Evolutionary conservation across 2,888 invertebrate genomes (phyloP).

Genomic region (Meteorus cinctellus): DNA sequence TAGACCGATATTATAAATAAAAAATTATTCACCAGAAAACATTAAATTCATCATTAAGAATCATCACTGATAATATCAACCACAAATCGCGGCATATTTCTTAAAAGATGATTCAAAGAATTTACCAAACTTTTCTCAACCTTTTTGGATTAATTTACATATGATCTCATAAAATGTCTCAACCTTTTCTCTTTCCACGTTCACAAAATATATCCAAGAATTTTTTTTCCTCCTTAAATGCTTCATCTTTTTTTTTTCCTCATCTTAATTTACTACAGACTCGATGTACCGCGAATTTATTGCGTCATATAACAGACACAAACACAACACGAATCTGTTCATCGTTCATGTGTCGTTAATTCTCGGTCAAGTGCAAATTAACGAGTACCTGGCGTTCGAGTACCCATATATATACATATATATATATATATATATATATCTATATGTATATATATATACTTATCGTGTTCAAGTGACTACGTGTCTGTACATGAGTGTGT

Average conservation of each 20-base stretch:
- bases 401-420: conserved; percentile 23
- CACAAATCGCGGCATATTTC: not conserved
- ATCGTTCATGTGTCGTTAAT: conserved; percentile 36
- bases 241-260: not conserved
- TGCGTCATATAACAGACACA: conserved; percentile 15
- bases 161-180: not conserved
- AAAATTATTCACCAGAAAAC: not conserved
- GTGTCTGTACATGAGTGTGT: not conserved
- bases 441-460: conserved; percentile 35
- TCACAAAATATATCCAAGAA: no score
- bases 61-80: not conserved
- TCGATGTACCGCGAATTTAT: conserved; percentile 6
- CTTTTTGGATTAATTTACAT: not conserved
- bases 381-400: conserved; percentile 35
- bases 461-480: conserved; percentile 24
- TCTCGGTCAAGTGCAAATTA: conserved; percentile 46
- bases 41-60: not conserved
- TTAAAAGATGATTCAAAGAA: not conserved
- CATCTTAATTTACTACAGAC: not conserved
- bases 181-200: not conserved
- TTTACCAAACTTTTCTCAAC: not conserved
- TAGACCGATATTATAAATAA: not conserved
- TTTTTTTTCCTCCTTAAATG: not conserved
- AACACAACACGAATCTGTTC: conserved; percentile 5
- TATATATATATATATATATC: not conserved